phyloP scores from a whole-genome alignment of 2,113 vertebrate genomes.

The Aegypius monachus region DNA sequence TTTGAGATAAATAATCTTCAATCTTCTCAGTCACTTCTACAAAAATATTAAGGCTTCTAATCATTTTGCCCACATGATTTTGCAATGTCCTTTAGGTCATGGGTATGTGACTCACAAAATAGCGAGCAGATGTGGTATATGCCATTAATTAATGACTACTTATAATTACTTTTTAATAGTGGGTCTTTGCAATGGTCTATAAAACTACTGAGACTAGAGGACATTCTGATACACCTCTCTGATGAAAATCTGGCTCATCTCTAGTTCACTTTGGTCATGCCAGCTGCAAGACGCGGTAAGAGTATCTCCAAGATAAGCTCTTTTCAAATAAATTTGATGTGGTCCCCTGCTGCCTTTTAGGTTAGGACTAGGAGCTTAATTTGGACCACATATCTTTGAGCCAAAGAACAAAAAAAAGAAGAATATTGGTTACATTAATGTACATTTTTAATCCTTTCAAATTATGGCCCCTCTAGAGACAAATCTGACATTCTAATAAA shows the following conservation, averaged over 20 bases:
- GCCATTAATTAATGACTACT: neutral
- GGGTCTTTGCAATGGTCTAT: neutral
- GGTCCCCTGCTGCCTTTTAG: neutral
- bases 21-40: neutral
- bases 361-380: neutral
- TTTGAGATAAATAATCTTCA: neutral
- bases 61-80: neutral
- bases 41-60: neutral
- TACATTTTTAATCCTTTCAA: neutral
- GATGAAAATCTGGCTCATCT: neutral
- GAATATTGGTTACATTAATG: neutral
- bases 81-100: neutral
- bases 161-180: neutral
- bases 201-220: neutral
- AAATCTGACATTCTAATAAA: neutral
- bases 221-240: neutral
- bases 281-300: neutral
- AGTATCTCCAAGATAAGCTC: neutral
- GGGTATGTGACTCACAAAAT: neutral
- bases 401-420: neutral
- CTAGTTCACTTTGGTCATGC: neutral
- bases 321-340: neutral
- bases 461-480: neutral
- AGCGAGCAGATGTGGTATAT: neutral
- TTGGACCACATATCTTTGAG: neutral